Base-by-base conservation (phyloP, 2,888 invertebrate genomes). In the Nematopogon swammerdamellus region DNA sequence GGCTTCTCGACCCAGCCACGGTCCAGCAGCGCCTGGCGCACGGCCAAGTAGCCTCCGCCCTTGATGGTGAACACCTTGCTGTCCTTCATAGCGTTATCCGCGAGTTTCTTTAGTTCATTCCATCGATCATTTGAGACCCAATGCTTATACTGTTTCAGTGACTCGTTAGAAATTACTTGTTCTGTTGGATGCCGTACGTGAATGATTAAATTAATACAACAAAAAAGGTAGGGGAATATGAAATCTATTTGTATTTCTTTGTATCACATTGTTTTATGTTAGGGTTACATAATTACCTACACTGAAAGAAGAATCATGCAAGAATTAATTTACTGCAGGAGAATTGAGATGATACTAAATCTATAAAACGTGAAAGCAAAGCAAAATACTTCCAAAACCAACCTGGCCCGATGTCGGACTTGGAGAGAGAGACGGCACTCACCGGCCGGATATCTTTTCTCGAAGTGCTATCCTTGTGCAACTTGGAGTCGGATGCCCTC, bases 1-100 rank as follows among this genome's bases (percentile, higher is more conserved):
- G 76, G 77, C 67, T 87, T 88, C 61, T 88, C 88, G 10, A 88
- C 64, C 91, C 91, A 92, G 1, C 90, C 89, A 45, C 91, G 75
- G 44, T 85, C 80, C 3, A 85, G 64, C 6, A 92, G 71, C 1
- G 90, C 88, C 53, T 85, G 82, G 3, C 89, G 80, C 8, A 92
- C 79, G 0, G 88, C 85, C 8, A 86, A 84, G 67, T 87, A 90
- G 20, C 87, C 87, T 47, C 87, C 87, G 2, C 89, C 89, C 58
- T 84, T 85, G 63, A 87, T 85, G 61, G 85, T 85, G 59, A 88
- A 89, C 25, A 86, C 83, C 65, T 84, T 85, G 54, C 80, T 84
- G 3, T 85, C 84, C 57, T 74, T 85, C 61, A 85, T 82, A 1
- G 88, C 87, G 48, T 70, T 80, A 19, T 88, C 88, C 1, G 87